These are phyloP conservation scores for Himalopsyche japonica DNA, from an alignment of 2,888 invertebrate species.

Conservation along the genomic window DNA sequence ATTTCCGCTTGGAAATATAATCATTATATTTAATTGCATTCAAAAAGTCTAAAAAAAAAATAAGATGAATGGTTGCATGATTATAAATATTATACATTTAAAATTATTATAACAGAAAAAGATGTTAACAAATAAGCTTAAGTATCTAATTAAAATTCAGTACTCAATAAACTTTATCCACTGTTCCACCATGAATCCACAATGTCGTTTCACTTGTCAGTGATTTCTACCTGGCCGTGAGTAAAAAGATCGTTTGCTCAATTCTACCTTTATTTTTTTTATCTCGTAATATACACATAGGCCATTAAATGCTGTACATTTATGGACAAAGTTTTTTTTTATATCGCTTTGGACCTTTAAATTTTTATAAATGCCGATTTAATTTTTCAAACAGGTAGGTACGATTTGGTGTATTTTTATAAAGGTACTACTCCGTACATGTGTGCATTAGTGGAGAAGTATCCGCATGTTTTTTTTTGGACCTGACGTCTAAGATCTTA, in stretches of 20 bases:
- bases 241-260: conserved; percentile 31
- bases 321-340: conserved; percentile 33
- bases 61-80: neutral
- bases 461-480: neutral
- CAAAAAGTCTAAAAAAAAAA: neutral
- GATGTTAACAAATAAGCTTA: too few species aligned
- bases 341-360: conserved; percentile 33
- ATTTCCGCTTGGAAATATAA: too few species aligned
- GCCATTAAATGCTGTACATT: conserved; percentile 35
- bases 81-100: neutral
- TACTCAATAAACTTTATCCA: conserved; percentile 3
- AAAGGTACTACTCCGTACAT: conserved; percentile 18
- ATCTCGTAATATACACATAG: conserved; percentile 33
- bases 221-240: conserved; percentile 21
- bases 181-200: conserved; percentile 1
- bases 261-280: conserved; percentile 23
- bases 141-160: neutral
- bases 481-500: conserved; percentile 20
- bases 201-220: neutral
- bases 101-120: too few species aligned
- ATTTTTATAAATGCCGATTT: conserved; percentile 41
- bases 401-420: conserved; percentile 13
- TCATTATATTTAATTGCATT: too few species aligned
- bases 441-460: conserved; percentile 4
- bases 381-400: conserved; percentile 37